Evolutionary conservation across 2,888 invertebrate species (phyloP), one percentile per base, ranked within the genome.

Genomic region (Leucania comma): DNA sequence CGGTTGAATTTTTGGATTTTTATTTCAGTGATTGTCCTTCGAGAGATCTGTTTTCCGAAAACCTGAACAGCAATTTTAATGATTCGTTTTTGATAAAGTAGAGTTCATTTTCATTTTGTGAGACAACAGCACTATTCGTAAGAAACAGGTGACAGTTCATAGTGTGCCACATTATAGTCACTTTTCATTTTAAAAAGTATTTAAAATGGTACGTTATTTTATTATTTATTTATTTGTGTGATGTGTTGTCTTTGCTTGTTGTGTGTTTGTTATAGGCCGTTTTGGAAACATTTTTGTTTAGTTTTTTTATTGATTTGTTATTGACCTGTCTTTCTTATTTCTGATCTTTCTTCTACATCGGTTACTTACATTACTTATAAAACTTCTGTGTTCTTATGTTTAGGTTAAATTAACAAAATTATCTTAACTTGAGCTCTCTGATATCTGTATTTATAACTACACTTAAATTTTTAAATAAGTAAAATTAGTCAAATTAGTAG

Each of bases 201-300:
- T 81, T n/a, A 80, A 89, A 88, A 89, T 90, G 92, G 93, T 92
- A 92, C 89, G 92, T 93, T 94, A 89, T 91, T 90, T 80, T 90
- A 80, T 84, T 89, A 86, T 91, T 89, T 91, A 73, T 70, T 70
- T 71, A 91, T 93, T 93, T 92, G 91, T 94, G 93, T 94, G 91
- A 90, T 94, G 92, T 94, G 93, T 92, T 91, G 93, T 93, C 91
- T 91, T 92, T 92, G 95, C 95, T 95, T 95, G 92, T 91, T 94
- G 95, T 95, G 95, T 95, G 94, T 95, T 94, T 95, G 95, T 94
- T 95, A 94, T 95, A 95, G 95, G 95, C 95, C 96, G 96, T 95
- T 95, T 96, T 96, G 95, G 96, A 95, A 95, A 92, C 90, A 92
- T 91, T 91, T 90, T 90, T 86, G 88, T 92, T 93, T 84, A 74